Evolutionary conservation across 1,140 invertebrate genomes (phyloP).

Genomic region (Drosophila pachea): DNA sequence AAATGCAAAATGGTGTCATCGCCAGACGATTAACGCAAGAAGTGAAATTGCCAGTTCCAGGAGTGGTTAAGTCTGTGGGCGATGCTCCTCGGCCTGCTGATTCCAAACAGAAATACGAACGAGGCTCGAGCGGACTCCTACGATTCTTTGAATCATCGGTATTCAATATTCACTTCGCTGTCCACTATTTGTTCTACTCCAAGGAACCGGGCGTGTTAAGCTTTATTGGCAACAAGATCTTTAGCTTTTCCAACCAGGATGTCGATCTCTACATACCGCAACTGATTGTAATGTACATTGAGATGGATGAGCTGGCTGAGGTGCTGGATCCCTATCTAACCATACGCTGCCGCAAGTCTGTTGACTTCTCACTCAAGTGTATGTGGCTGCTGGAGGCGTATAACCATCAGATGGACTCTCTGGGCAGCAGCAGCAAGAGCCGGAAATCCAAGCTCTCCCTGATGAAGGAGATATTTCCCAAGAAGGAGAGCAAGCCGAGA

Average conservation of each 20-base stretch:
- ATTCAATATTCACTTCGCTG: conserved; percentile 98
- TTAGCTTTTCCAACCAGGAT: conserved; percentile 93
- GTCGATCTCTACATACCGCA: conserved; percentile 99
- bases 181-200: conserved; percentile 98
- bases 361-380: conserved; percentile 96
- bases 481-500: conserved; percentile 41
- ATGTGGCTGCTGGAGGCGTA: conserved; percentile 97
- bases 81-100: conserved; percentile 48
- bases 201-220: conserved; percentile 98
- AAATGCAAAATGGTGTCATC: too few species aligned
- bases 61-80: conserved; percentile 76
- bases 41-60: conserved; percentile 72
- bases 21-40: conserved; percentile 40
- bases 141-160: conserved; percentile 97
- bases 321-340: conserved; percentile 96
- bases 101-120: conserved; percentile 61
- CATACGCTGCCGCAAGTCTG: conserved; percentile 94
- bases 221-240: conserved; percentile 97
- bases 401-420: conserved; percentile 72
- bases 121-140: conserved; percentile 83
- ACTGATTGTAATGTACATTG: conserved; percentile 98
- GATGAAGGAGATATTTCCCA: conserved; percentile 77
- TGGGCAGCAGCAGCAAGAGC: conserved; percentile 44
- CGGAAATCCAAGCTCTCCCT: conserved; percentile 79
- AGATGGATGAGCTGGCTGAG: conserved; percentile 97